phyloP scores from a whole-genome alignment of 2,797 vertebrate species.

The Centroberyx gerrardi region DNA sequence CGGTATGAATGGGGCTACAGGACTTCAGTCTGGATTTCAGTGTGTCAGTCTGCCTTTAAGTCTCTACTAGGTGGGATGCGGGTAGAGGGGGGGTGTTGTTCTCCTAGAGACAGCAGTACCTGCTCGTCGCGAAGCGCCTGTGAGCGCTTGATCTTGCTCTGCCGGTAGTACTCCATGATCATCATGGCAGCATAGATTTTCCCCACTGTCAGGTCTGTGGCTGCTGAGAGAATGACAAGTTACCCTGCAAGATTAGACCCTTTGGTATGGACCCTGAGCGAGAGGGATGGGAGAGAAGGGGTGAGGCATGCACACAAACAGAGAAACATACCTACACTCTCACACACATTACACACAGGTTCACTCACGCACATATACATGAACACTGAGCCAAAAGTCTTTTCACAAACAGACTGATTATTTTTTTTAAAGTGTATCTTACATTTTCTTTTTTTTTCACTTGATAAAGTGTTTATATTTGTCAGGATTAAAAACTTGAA shows the following conservation, averaged over 20 bases:
- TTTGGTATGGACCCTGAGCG: conserved; percentile 85
- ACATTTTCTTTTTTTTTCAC: conserved; percentile 17
- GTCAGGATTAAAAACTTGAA: conserved; percentile 10
- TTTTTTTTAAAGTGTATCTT: conserved; percentile 19
- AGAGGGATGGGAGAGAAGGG: conserved; percentile 79
- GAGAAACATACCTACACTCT: conserved; percentile 43
- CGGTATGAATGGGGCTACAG: conserved; percentile 53
- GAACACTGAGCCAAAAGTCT: conserved; percentile 83
- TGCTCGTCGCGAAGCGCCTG: conserved; percentile 94
- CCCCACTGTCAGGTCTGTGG: conserved; percentile 96
- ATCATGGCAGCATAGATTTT: conserved; percentile 99
- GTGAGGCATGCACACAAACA: conserved; percentile 69
- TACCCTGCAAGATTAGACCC: conserved; percentile 88
- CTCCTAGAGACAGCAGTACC: conserved; percentile 81
- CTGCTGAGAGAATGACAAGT: conserved; percentile 91
- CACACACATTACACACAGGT: conserved; percentile 43
- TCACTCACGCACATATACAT: conserved; percentile 36
- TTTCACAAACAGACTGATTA: conserved; percentile 84
- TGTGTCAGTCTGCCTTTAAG: conserved; percentile 76
- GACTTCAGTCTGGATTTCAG: conserved; percentile 62
- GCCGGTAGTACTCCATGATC: conserved; percentile 98
- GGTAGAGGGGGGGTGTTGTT: conserved; percentile 23
- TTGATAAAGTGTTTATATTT: not conserved
- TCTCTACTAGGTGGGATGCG: conserved; percentile 53
- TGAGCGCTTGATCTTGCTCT: conserved; percentile 96